Evolutionary conservation across 2,113 vertebrate species (phyloP).

Genomic region (Synodontis membranacea): DNA sequence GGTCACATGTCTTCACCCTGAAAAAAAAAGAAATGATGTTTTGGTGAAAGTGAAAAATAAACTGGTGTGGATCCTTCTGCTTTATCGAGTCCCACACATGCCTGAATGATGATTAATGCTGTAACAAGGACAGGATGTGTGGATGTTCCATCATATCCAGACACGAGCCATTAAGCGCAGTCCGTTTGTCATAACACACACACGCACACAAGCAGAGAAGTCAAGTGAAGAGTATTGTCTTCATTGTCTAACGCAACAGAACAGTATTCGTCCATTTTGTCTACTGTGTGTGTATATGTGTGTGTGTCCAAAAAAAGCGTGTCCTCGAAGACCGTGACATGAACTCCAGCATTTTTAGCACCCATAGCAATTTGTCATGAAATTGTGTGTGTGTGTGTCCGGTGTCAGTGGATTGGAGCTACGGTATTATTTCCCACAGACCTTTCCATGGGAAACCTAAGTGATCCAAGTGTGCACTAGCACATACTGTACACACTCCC

Average conservation of each 20-base stretch:
- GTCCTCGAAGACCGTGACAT: background rate
- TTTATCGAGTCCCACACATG: background rate
- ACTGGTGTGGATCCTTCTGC: background rate
- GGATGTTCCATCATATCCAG: conserved; percentile 1
- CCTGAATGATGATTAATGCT: conserved; percentile 7
- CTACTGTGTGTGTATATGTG: background rate
- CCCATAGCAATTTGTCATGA: background rate
- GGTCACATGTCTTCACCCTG: background rate
- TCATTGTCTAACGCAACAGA: background rate
- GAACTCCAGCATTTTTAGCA: background rate
- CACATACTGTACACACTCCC: background rate
- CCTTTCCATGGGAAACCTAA: background rate
- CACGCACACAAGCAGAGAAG: background rate
- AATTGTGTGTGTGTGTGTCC: background rate
- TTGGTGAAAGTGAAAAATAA: background rate
- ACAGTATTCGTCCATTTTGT: background rate
- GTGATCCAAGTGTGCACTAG: background rate
- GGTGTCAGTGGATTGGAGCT: background rate
- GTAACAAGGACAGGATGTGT: conserved; percentile 4
- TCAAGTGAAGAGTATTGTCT: background rate
- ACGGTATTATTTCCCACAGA: background rate
- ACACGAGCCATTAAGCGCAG: background rate
- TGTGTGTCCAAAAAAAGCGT: background rate
- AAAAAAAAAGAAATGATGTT: background rate
- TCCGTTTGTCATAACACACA: conserved; percentile 10